Base-by-base conservation (phyloP, 2,888 invertebrate genomes). In the Pammene fasciana region DNA sequence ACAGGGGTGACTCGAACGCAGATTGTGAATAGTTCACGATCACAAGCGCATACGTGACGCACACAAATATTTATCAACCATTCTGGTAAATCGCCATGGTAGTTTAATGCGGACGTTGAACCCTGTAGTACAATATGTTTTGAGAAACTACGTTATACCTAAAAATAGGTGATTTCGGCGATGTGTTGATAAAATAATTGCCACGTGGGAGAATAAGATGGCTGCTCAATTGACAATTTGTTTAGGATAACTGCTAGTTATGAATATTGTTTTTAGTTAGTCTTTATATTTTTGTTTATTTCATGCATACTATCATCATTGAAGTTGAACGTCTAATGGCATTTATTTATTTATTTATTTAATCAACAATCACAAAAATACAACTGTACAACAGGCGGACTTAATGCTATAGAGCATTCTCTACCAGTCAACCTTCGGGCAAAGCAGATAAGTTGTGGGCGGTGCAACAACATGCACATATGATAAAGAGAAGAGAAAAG, bases 61-160 rank as follows among this genome's bases (percentile, higher is more conserved):
- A 75, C 71, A 79, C 80, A 83, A 87, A 87, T 85, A 85, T 88
- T 86, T 85, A 86, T 84, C 77, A 72, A 76, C 82, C 82, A 82
- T 85, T 85, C 79, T 82, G 81, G 79, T 82, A 82, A 83, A 82
- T 77, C 77, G 73, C 75, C 76, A 74, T 75, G 76, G 76, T 76
- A 73, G 72, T 72, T 80, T 78, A 73, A 77, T 75, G 71, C 77
- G 87, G 76, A 79, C 85, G 73, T 78, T 84, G 85, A 86, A 82
- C 88, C 80, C 87, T 79, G 74, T 67, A 68, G 50, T 64, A 68
- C 65, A 68, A 62, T 62, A 48, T 68, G 60, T 68, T 61, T 54
- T 56, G 6, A 56, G 60, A 54, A 67, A 54, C 45, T 67, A 52
- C 59, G 50, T 52, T 36, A 55, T 45, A 46, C 45, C 60, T 67